A percentile compares a stretch with the other conserved stretches of the same genome.
These are phyloP conservation scores for Cantharis nigra DNA, from an alignment of 2,888 invertebrate species.

Conservation along the genomic window DNA sequence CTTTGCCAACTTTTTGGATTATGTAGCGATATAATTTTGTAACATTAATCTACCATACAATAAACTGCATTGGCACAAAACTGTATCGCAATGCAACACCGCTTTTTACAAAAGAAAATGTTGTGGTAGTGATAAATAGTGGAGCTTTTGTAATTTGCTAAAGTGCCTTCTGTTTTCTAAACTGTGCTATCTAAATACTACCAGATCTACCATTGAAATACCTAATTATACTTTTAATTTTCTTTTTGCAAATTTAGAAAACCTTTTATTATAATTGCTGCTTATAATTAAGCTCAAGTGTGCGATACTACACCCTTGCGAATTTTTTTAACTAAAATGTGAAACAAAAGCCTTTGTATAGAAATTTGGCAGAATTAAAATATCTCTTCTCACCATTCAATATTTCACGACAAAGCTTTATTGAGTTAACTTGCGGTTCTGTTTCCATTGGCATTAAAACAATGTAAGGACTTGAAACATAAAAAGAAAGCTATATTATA, in stretches of 20 bases:
- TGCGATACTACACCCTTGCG: background rate
- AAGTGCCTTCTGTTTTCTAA: constrained; percentile 3
- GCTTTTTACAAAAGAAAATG: background rate
- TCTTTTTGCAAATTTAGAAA: background rate
- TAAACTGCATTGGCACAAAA: constrained; percentile 15
- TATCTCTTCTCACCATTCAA: background rate
- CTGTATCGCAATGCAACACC: constrained; percentile 13
- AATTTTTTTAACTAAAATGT: background rate
- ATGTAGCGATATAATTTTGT: constrained; percentile 10
- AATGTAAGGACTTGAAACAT: background rate
- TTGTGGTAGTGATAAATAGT: constrained; percentile 5
- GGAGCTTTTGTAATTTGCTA: constrained; percentile 4
- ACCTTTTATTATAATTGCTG: background rate
- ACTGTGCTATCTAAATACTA: background rate
- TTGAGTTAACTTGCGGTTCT: background rate
- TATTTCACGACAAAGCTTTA: background rate
- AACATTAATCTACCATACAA: constrained; percentile 13
- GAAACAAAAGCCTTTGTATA: background rate
- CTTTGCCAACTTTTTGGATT: constrained; percentile 18
- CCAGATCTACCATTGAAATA: background rate
- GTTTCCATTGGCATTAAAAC: background rate
- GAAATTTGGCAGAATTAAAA: background rate
- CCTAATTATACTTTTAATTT: background rate
- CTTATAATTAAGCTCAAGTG: background rate
- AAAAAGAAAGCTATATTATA: background rate